Conservation (phyloP, 1,140 invertebrate species). For the Camponotus floridanus region DNA sequence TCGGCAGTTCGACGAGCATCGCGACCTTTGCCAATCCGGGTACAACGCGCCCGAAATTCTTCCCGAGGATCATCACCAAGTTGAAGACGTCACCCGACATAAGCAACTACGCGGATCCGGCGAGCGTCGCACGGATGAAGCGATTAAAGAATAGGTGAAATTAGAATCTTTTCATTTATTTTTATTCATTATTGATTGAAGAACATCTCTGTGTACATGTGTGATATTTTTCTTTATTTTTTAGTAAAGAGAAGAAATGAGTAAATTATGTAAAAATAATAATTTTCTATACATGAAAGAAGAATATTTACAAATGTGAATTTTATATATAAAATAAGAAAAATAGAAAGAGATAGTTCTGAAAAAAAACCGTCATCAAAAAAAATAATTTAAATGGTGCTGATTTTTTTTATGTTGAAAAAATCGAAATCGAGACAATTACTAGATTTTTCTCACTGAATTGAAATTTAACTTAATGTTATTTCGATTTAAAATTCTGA, state of each 20-base stretch:
- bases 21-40: slow-evolving; percentile 52
- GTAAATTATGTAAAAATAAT: no score
- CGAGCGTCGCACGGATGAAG: slow-evolving; percentile 68
- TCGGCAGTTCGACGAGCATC: slow-evolving; percentile 56
- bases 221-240: not conserved
- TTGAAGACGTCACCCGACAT: slow-evolving; percentile 64
- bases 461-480: no score
- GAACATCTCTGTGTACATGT: not conserved
- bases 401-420: no score
- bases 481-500: not conserved
- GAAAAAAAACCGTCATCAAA: no score
- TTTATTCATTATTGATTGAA: not conserved
- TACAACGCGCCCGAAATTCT: slow-evolving; percentile 66
- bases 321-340: no score
- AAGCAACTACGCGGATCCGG: slow-evolving; percentile 56
- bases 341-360: no score
- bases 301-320: no score
- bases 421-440: no score
- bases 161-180: slow-evolving; percentile 13
- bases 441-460: no score
- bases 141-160: slow-evolving; percentile 78
- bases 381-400: no score
- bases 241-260: no score
- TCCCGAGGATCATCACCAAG: slow-evolving; percentile 61
- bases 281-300: no score